Percentiles rank a stretch among this genome's conserved stretches.
These are phyloP conservation scores for Silurus meridionalis DNA, from an alignment of 2,113 vertebrate species.

Conservation along the genomic window DNA sequence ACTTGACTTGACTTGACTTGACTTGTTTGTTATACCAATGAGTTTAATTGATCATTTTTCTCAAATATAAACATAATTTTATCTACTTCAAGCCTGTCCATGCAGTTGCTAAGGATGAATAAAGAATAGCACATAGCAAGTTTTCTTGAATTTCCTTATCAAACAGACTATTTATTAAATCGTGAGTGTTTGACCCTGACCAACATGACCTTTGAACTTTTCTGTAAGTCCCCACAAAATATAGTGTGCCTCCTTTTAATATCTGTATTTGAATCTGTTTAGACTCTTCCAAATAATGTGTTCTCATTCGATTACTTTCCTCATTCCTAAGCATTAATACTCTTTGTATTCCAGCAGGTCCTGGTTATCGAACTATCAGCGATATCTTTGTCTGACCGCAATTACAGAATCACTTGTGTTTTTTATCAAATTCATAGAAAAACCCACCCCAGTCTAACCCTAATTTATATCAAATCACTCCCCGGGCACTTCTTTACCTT, in stretches of 20 bases:
- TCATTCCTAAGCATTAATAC: not conserved
- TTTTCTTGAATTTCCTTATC: no score
- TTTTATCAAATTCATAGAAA: conserved; percentile 12
- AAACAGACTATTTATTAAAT: not conserved
- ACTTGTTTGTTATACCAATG: not conserved
- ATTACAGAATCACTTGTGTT: conserved; percentile 8
- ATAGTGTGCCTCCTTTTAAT: not conserved
- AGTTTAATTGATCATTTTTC: not conserved
- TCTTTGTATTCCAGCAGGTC: conserved; percentile 1
- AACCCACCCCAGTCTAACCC: conserved; percentile 39
- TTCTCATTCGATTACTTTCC: not conserved
- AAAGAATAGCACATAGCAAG: no score
- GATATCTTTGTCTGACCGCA: not conserved
- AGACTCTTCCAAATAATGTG: not conserved
- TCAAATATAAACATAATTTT: not conserved
- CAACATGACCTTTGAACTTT: not conserved
- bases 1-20: not conserved
- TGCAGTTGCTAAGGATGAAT: not conserved
- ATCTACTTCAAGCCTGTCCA: not conserved
- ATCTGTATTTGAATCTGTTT: not conserved
- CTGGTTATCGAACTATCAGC: not conserved
- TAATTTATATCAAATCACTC: conserved; percentile 51
- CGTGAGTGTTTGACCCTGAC: not conserved
- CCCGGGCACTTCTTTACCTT: conserved; percentile 33
- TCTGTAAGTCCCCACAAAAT: not conserved